Percentiles rank a stretch among this genome's conserved stretches.
These are phyloP conservation scores for Lemur catta DNA, from an alignment of 2,797 vertebrate species.

Conservation along the genomic window DNA sequence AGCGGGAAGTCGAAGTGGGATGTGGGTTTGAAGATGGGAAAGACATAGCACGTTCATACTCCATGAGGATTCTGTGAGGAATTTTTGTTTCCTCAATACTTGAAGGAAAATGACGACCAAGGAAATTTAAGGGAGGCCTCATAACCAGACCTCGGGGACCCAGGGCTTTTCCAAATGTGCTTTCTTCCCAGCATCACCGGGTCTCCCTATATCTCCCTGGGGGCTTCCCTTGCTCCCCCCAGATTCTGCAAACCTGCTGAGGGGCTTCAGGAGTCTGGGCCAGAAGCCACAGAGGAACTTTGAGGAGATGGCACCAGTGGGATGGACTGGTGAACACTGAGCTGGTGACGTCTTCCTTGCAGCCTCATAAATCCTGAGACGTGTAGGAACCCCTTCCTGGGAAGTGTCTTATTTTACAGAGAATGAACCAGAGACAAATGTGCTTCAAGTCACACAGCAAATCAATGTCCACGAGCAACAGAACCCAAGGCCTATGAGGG, in stretches of 20 bases:
- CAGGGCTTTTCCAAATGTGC: neutral
- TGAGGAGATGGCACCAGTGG: neutral
- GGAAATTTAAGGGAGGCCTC: neutral
- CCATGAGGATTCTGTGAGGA: neutral
- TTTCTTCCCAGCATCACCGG: neutral
- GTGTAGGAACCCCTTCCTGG: neutral
- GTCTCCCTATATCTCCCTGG: neutral
- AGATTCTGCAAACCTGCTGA: neutral
- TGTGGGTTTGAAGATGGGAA: neutral
- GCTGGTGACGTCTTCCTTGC: neutral
- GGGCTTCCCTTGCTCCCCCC: neutral
- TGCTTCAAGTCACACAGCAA: neutral
- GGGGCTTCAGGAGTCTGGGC: neutral
- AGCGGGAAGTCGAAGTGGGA: neutral
- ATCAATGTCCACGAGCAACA: no score
- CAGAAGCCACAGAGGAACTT: neutral
- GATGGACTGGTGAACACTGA: no score
- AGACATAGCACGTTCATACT: accelerated
- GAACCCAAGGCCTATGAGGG: neutral
- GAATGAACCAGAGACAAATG: neutral
- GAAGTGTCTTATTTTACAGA: neutral
- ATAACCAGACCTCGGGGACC: neutral
- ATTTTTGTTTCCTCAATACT: neutral
- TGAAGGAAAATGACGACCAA: neutral
- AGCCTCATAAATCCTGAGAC: neutral